A percentile compares a stretch with the other conserved stretches of the same genome.
These are phyloP conservation scores for Nasua narica DNA, from an alignment of 2,797 vertebrate species.

Conservation along the genomic window DNA sequence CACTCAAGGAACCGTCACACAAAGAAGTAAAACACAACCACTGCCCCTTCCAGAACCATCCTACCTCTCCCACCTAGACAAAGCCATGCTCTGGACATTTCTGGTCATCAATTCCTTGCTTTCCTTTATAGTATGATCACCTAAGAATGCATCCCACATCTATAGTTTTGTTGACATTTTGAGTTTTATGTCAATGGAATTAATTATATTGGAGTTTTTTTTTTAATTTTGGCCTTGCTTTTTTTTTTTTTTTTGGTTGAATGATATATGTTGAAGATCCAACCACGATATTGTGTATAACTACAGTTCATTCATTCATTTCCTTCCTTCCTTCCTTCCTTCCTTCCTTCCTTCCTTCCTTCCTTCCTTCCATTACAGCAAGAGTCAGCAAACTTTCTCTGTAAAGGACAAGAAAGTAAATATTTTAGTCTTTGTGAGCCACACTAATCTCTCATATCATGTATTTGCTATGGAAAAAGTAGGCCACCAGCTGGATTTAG, in stretches of 20 bases:
- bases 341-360: background rate
- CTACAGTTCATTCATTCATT: background rate
- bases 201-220: background rate
- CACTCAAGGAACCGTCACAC: background rate
- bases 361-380: background rate
- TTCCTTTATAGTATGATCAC: background rate
- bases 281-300: background rate
- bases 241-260: background rate
- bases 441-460: background rate
- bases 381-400: background rate
- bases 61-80: background rate
- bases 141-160: background rate
- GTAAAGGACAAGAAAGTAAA: background rate
- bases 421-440: background rate
- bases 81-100: background rate
- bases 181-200: background rate
- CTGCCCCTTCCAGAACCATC: background rate
- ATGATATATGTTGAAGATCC: background rate
- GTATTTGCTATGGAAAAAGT: background rate
- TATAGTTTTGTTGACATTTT: background rate
- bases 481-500: too few relatives aligned
- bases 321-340: background rate
- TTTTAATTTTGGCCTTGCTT: background rate
- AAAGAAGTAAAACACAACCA: background rate
- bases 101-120: background rate